Evolutionary conservation across 1,140 invertebrate genomes (phyloP).

Genomic region (Drosophila burlai): DNA sequence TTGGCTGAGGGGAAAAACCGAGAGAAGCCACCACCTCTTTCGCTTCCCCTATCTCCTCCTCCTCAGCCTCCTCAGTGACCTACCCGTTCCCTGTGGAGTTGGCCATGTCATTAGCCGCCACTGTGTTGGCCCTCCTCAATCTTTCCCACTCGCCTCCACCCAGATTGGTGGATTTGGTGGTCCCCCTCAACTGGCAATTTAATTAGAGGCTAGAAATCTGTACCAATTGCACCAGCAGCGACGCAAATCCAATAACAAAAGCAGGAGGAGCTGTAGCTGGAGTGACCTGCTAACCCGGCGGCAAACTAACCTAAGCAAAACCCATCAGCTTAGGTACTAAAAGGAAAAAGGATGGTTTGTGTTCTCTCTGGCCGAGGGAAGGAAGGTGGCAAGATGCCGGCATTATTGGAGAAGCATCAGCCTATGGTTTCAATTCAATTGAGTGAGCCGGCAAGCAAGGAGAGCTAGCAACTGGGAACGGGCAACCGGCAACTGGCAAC

Average conservation of each 20-base stretch:
- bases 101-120: conserved; percentile 19
- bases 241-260: conserved; percentile 43
- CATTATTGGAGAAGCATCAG: conserved; percentile 25
- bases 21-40: not conserved
- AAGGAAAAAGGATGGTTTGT: not conserved
- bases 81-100: conserved; percentile 5
- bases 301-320: conserved; percentile 9
- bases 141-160: not conserved
- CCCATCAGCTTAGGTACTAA: conserved; percentile 5
- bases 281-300: conserved; percentile 12
- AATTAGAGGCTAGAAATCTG: conserved; percentile 36
- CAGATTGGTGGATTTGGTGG: conserved; percentile 12
- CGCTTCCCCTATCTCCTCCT: not conserved
- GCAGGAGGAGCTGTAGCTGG: not conserved
- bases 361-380: not conserved
- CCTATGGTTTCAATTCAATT: conserved; percentile 56
- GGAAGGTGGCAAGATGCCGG: conserved; percentile 15
- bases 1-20: not conserved
- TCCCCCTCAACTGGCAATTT: conserved; percentile 19
- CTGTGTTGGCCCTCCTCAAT: conserved; percentile 20
- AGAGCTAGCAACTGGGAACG: not conserved
- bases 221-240: conserved; percentile 28
- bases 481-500: not conserved
- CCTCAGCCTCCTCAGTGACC: not conserved
- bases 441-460: conserved; percentile 27